Evolutionary conservation across 2,113 vertebrate genomes (phyloP), one percentile per base, ranked within the genome.

Genomic region (Glareola pratincola): DNA sequence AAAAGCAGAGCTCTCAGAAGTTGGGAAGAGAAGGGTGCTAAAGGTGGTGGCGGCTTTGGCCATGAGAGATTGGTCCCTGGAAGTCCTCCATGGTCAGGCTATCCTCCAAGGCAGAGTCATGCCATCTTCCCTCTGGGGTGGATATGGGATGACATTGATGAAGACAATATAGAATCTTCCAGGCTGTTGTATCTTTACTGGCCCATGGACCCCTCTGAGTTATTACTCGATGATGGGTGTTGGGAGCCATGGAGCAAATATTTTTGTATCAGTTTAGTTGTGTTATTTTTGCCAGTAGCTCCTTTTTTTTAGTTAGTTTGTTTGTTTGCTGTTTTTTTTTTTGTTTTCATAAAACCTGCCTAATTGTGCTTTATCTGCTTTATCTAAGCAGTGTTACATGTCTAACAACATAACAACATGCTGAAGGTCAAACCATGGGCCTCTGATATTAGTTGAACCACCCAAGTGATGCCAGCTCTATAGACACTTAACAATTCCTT

Each of bases 1-100:
- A 80, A 18, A 12, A 80, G 7, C 0, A 0, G 16, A 37, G 9
- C 4, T 30, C 9, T 57, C 27, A 53, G 13, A 14, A 50, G 20
- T 9, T 2, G 7, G 14, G 60, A 72, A 32, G 14, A 78, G 16
- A 12, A 50, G 27, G 6, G 7, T 36, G 32, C 19, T 66, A 23
- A 48, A 22, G 2, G 4, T 0, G 2, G 16, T 47, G 41, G 10
- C 24, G n/a, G n/a, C n/a, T 73, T 22, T 45, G 27, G 30, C 34
- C 9, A 1, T 8, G 16, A 43, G 8, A 67, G 3, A 6, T 63
- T 45, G 41, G 30, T 74, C 7, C 48, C 22, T 73, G 39, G 4
- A 81, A 14, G 21, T 59, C 12, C 32, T 36, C 6, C 16, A 14
- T 1, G 4, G 19, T 43, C 39, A 77, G 14, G 6, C 18, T 20